phyloP scores from a whole-genome alignment of 2,888 invertebrate genomes.

The Tanypteryx hageni region DNA sequence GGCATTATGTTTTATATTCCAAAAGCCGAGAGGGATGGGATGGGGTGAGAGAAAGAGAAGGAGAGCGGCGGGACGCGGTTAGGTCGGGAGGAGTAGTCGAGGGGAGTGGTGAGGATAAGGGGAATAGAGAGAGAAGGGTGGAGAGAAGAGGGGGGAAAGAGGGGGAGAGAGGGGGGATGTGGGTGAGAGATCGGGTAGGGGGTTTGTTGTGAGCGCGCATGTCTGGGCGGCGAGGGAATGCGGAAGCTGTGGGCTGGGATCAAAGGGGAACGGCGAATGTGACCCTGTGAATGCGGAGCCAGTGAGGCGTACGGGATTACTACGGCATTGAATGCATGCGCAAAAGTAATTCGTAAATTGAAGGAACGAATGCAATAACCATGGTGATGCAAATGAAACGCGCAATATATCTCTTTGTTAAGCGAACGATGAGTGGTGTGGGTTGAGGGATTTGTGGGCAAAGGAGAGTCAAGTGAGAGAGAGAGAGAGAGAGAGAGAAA shows the following conservation, averaged over 20 bases:
- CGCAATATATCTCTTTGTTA: constrained; percentile 62
- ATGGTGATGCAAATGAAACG: constrained; percentile 63
- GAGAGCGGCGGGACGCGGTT: background rate
- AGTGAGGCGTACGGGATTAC: constrained; percentile 51
- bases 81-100: background rate
- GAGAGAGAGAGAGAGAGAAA: background rate
- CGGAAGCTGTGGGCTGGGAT: constrained; percentile 37
- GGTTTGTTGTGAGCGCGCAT: constrained; percentile 31
- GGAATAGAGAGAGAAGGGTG: background rate
- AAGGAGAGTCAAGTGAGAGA: background rate
- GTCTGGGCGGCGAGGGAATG: constrained; percentile 47
- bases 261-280: constrained; percentile 52
- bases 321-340: constrained; percentile 44
- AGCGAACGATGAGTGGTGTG: constrained; percentile 10
- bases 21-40: background rate
- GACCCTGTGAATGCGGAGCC: constrained; percentile 51
- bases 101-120: background rate
- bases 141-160: background rate
- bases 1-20: constrained; percentile 63
- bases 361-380: constrained; percentile 64
- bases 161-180: background rate
- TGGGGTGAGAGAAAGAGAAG: background rate
- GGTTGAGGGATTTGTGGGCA: background rate
- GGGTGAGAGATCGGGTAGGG: background rate
- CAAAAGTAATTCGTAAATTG: constrained; percentile 62